Evolutionary conservation across 2,888 invertebrate genomes (phyloP), one percentile per base, ranked within the genome.

Genomic region (Xestobium rufovillosum): DNA sequence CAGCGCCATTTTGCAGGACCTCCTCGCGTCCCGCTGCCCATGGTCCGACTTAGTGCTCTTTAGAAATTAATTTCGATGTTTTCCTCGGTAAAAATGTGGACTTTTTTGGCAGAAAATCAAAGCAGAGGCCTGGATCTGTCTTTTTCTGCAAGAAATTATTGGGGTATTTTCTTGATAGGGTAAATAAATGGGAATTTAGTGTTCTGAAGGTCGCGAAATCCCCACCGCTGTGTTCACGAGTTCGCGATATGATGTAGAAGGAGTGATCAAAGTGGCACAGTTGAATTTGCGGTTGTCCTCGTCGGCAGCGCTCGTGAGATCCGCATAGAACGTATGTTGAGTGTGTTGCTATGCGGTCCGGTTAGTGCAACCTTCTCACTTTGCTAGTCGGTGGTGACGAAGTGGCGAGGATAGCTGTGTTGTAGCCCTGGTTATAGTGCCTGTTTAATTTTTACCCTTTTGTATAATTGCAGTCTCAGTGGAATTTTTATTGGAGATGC

Each of bases 1-100:
- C 45, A 45, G 53, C 53, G 61, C 62, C 63, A 63, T 63, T 61
- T 63, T 63, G 59, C 55, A 47, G 47, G 46, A 47, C 49, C 50
- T 56, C 55, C 55, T 50, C 50, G 46, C 51, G 49, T 53, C 55
- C 44, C 52, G 45, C 53, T 39, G 45, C 50, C 48, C 51, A 41
- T 52, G 55, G 51, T n/a, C 56, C 60, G 63, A 62, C 62, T 58
- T 60, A 51, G 48, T 33, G 42, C 38, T 38, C 38, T 61, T 59
- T 44, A 31, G 31, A 33, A 32, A 27, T 38, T 26, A 39, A 51
- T 60, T 59, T 59, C 45, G 34, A 26, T 14, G 29, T 34, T 48
- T 56, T 56, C 37, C 36, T 31, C 25, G 15, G 11, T 19, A 41
- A 51, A 56, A 51, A 48, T 47, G 30, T 45, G 45, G 29, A 49